Evolutionary conservation across 2,797 vertebrate species (phyloP).

Genomic region (Myotis myotis): DNA sequence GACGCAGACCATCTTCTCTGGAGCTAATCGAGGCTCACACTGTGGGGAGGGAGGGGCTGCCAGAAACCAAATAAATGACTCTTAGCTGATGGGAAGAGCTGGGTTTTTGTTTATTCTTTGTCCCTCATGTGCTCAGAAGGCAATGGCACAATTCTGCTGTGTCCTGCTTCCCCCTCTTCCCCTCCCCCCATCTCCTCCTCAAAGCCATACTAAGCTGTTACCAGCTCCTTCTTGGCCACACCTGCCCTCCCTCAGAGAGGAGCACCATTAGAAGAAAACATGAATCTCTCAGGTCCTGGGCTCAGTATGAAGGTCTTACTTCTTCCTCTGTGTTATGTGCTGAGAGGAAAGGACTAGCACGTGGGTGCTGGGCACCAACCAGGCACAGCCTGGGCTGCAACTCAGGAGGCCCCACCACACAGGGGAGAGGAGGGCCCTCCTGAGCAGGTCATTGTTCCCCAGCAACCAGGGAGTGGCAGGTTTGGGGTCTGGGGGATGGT

Average conservation of each 20-base stretch:
- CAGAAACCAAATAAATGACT: constrained; percentile 10
- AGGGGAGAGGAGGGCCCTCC: not conserved
- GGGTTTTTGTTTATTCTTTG: not conserved
- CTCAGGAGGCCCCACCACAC: not conserved
- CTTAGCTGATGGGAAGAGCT: not conserved
- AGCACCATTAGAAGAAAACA: not conserved
- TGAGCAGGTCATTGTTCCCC: not conserved
- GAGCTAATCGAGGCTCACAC: not conserved
- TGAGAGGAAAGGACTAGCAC: not conserved
- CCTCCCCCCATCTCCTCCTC: not conserved
- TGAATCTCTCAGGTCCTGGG: not conserved
- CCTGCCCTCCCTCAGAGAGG: not conserved
- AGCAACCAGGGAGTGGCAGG: not conserved
- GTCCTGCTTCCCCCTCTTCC: not conserved
- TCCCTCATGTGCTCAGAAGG: not conserved
- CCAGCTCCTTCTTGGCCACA: not conserved
- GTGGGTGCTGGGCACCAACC: not conserved
- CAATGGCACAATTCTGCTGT: not conserved
- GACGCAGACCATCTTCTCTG: not conserved
- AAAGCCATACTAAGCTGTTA: not conserved
- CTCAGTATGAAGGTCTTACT: not conserved
- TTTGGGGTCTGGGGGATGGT: fast-evolving
- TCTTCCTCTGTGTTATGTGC: not conserved
- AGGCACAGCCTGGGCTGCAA: not conserved
- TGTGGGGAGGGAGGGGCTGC: not conserved